phyloP scores from a whole-genome alignment of 1,140 invertebrate species.

The Megathymus violae region DNA sequence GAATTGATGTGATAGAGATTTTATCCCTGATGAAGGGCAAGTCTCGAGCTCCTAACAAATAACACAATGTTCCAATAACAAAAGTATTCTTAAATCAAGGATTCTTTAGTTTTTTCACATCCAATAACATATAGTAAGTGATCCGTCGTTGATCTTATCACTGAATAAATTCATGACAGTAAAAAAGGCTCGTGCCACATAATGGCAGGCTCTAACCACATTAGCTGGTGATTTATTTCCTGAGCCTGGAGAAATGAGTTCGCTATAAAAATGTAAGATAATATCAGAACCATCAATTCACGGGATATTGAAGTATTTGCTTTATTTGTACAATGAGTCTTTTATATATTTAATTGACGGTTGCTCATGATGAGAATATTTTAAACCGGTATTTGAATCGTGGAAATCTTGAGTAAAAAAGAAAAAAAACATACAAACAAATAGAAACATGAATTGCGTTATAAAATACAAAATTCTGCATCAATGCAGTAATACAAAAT shows the following conservation, averaged over 20 bases:
- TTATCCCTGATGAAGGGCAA: no score
- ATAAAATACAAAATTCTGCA: no score
- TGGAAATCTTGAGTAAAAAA: no score
- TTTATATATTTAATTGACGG: no score
- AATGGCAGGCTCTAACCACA: conserved; percentile 22
- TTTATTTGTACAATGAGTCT: no score
- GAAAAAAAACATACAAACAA: no score
- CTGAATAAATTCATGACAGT: conserved; percentile 29
- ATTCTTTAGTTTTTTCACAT: background rate
- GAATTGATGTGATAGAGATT: no score
- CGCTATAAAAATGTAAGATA: conserved; percentile 16
- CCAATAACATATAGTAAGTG: conserved; percentile 3
- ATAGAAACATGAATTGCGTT: no score
- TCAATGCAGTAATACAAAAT: no score
- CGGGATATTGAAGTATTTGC: conserved; percentile 7
- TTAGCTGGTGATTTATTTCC: conserved; percentile 28
- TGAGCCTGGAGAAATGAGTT: conserved; percentile 19
- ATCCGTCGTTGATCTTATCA: conserved; percentile 25
- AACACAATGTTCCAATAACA: background rate
- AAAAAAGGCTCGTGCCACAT: conserved; percentile 18
- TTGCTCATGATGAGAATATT: no score
- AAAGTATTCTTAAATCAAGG: background rate
- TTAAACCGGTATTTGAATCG: no score
- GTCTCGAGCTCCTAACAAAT: no score
- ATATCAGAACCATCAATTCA: conserved; percentile 22